Base-by-base conservation (phyloP, 1,140 invertebrate species). In the Drosophila hydei region DNA sequence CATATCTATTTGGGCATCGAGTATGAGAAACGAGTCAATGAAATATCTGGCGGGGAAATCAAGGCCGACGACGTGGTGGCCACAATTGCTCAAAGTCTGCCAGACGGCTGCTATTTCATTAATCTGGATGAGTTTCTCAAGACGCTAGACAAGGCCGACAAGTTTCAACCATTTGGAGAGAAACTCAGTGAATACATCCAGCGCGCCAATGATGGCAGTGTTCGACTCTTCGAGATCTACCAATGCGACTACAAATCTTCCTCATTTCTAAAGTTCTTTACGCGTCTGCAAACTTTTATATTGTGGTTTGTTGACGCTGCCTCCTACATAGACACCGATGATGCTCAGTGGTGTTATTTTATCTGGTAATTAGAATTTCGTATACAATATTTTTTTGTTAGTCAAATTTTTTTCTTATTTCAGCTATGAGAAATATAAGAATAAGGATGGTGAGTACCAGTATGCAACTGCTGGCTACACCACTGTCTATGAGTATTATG, bases 291-390 rank as follows among this genome's bases (percentile, higher is more conserved):
- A 92, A 97, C 97, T 5, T 98, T 99, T 89, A 92, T 99, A 9
- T 91, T 99, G 56, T 99, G 97, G 96, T 99, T 96, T 90, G 97
- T 99, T 79, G 98, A 99, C 94, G 98, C 97, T 4, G 96, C 96
- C 9, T 96, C 95, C 47, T 99, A 96, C 89, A 97, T 99, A 78
- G 98, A 99, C 92, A 93, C 96, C 3, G 96, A 98, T 92, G 98
- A 99, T 93, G 94, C 96, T 23, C 95, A 96, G 72, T 99, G 98
- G 98, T 94, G 94, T 38, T 98, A 97, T 91, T 99, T 97, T 92
- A 94, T 98, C 48, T 92, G 98, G 97, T 99, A 94, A 94, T 94
- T 93, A 73, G 3, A 27, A 9, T 18, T 40, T 36, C 21, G 8
- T 11, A n/a, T 38, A 8, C 8, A 12, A 11, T 18, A n/a, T 33